Evolutionary conservation across 2,888 invertebrate species (phyloP), one percentile per base, ranked within the genome.

Genomic region (Seira ritae): DNA sequence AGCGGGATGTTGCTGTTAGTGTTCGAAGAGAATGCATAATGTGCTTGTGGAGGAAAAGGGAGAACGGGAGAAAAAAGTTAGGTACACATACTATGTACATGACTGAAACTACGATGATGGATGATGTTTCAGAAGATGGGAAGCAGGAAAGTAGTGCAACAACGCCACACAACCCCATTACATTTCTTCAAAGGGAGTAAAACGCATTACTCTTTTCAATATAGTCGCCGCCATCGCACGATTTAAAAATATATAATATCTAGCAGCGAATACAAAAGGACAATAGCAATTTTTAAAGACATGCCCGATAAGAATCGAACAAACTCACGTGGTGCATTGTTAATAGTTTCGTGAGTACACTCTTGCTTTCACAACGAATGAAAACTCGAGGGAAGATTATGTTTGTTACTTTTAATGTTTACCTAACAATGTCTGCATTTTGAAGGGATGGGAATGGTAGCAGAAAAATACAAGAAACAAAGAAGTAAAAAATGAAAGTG

Each of bases 101-200:
- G n/a, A 17, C 55, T 55, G 8, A 2, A 8, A 31, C 17, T 55
- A 12, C 20, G 37, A 68, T 68, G 68, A 68, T 68, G 68, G 68
- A 68, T 68, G 68, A 68, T 68, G 68, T 68, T 37, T 68, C 68
- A 42, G 37, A 68, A 55, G 55, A 55, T 55, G 55, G 55, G 55
- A 55, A 17, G 3, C 55, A 55, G 55, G 8, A 24, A 68, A 68
- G 8, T 31, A 37, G 68, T 37, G 37, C 68, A 68, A 55, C 15
- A 15, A 68, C 1, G 37, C 1, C 31, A 17, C 68, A 67, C 19
- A 22, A 31, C 37, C 37, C 15, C 19, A 68, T 68, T 68, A n/a
- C 68, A 68, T 68, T 68, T 42, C 17, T 17, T 68, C 17, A 42
- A 12, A 31, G 42, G 68, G 68, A n/a, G 8, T 8, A 37, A 37